Conservation (phyloP, 2,888 invertebrate genomes). For the Nemotelus pantherinus region DNA sequence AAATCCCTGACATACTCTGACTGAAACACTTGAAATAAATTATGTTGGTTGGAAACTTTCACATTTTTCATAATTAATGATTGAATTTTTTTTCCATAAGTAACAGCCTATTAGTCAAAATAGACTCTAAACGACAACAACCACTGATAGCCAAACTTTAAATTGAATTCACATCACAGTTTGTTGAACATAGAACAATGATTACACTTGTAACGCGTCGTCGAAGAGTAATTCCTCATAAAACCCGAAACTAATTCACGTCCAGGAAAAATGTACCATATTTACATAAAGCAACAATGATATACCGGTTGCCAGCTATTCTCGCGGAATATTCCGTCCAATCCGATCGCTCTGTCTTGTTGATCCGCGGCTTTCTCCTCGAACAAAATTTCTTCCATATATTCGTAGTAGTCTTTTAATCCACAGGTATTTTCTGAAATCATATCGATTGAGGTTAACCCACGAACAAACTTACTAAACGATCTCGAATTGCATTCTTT, state of each 20-base stretch:
- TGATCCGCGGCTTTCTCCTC: conserved; percentile 14
- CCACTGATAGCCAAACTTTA: too few species aligned
- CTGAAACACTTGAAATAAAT: too few species aligned
- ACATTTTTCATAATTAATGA: too few species aligned
- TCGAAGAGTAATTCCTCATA: too few species aligned
- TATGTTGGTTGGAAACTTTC: too few species aligned
- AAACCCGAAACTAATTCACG: background rate
- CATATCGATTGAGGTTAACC: conserved; percentile 90
- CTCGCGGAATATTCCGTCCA: conserved; percentile 16
- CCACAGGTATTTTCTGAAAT: conserved; percentile 80
- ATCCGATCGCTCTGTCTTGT: conserved; percentile 12
- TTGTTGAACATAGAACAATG: too few species aligned
- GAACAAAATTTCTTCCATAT: conserved; percentile 2
- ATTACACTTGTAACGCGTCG: too few species aligned
- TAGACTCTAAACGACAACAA: too few species aligned
- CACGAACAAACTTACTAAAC: conserved; percentile 80
- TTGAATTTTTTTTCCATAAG: too few species aligned
- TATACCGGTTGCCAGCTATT: background rate
- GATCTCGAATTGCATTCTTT: conserved; percentile 82
- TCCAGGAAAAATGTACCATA: background rate
- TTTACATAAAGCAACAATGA: background rate
- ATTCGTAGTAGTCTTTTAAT: conserved; percentile 73
- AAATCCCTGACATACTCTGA: too few species aligned
- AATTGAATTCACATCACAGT: too few species aligned
- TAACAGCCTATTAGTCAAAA: too few species aligned